Evolutionary conservation across 2,113 vertebrate genomes (phyloP).

Genomic region (Pomatorhinus ruficollis): DNA sequence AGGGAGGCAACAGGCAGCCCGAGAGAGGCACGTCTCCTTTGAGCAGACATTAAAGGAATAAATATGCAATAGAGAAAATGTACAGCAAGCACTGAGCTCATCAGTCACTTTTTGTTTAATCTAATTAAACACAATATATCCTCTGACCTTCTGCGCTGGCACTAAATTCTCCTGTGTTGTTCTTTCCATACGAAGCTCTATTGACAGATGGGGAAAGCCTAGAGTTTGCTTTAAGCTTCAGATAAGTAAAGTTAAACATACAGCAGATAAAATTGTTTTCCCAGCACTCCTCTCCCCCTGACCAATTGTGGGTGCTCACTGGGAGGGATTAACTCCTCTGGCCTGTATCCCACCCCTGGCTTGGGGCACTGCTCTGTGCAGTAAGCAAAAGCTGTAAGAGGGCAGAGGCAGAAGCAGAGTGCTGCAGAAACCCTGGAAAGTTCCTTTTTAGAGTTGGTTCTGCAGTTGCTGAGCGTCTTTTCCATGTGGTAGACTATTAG

Average conservation of each 20-base stretch:
- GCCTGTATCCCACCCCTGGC: not conserved
- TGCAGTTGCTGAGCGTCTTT: not conserved
- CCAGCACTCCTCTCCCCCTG: not conserved
- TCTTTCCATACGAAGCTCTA: slow-evolving; percentile 56
- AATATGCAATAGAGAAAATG: not conserved
- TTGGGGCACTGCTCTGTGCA: rapidly evolving
- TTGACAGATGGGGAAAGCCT: slow-evolving; percentile 52
- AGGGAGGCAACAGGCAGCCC: not conserved
- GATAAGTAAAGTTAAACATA: slow-evolving; percentile 61
- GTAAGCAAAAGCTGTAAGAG: not conserved
- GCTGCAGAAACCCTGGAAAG: not conserved
- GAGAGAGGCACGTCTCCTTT: not conserved
- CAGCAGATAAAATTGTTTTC: slow-evolving; percentile 61
- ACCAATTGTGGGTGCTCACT: not conserved
- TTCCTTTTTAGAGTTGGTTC: not conserved
- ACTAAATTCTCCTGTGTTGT: slow-evolving; percentile 24
- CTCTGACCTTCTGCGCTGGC: slow-evolving; percentile 53
- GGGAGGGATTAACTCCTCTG: not conserved
- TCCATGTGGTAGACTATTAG: not conserved
- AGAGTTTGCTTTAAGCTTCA: slow-evolving; percentile 53
- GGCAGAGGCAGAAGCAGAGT: not conserved
- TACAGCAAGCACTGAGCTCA: not conserved
- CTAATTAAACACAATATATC: slow-evolving; percentile 39
- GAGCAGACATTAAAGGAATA: slow-evolving; percentile 6
- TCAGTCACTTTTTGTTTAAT: slow-evolving; percentile 46